These are phyloP conservation scores for Dolichoris vasculosae DNA, from an alignment of 1,140 invertebrate species.

Conservation along the genomic window DNA sequence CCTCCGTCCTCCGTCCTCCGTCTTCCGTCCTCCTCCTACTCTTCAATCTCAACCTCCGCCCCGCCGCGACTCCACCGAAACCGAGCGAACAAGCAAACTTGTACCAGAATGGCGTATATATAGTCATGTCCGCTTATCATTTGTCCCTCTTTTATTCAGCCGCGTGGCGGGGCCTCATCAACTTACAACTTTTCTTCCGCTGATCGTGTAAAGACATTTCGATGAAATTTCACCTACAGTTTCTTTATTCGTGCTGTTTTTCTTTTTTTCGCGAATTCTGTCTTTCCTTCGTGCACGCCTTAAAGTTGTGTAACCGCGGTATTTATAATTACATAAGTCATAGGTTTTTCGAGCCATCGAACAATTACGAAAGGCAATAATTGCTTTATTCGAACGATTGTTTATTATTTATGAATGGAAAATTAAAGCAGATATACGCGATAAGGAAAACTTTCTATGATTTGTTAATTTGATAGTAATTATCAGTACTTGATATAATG, in stretches of 20 bases:
- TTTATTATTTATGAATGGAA: constrained; percentile 27
- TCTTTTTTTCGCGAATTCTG: too few relatives aligned
- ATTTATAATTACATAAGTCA: not conserved
- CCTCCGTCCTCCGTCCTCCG: not conserved
- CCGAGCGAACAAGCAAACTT: constrained; percentile 14
- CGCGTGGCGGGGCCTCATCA: constrained; percentile 20
- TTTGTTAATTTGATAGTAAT: constrained; percentile 1
- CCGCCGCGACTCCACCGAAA: not conserved
- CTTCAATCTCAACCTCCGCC: too few relatives aligned
- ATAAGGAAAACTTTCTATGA: constrained; percentile 12
- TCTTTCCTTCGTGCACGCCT: not conserved
- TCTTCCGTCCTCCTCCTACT: not conserved
- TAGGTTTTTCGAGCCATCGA: not conserved
- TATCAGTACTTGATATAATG: constrained; percentile 1
- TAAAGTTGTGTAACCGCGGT: not conserved
- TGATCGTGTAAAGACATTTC: not conserved
- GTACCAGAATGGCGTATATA: constrained; percentile 10
- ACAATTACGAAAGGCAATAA: not conserved
- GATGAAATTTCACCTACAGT: constrained; percentile 11
- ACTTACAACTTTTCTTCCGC: constrained; percentile 43
- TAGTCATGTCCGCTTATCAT: constrained; percentile 27
- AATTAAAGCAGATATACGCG: not conserved
- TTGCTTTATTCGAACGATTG: not conserved
- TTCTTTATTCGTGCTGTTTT: constrained; percentile 2
- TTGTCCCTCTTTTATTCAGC: not conserved